Evolutionary conservation across 2,113 vertebrate genomes (phyloP).

Genomic region (Oenanthe melanoleuca): DNA sequence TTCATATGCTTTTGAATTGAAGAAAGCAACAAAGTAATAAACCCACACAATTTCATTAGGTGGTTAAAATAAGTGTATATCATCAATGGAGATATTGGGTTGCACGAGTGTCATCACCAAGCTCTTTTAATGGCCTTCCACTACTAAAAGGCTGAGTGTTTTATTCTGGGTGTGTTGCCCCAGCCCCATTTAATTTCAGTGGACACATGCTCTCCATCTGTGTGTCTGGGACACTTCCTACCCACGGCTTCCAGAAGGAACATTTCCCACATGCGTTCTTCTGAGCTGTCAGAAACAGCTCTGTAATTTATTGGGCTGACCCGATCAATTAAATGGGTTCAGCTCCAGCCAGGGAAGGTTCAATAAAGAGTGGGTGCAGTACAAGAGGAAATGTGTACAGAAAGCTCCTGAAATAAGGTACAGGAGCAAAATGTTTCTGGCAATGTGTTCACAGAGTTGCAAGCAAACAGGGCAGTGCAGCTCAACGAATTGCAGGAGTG

Average conservation of each 20-base stretch:
- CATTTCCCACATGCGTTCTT: constrained; percentile 8
- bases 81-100: constrained; percentile 47
- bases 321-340: neutral
- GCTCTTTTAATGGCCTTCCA: neutral
- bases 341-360: neutral
- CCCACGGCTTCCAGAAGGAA: neutral
- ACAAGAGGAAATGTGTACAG: neutral
- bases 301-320: constrained; percentile 51
- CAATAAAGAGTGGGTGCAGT: neutral
- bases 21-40: constrained; percentile 46
- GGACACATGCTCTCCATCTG: constrained; percentile 69
- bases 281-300: constrained; percentile 49
- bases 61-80: constrained; percentile 48
- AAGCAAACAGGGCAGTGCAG: neutral
- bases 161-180: neutral
- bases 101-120: constrained; percentile 55
- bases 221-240: constrained; percentile 64
- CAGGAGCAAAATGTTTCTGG: neutral
- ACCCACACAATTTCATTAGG: constrained; percentile 39
- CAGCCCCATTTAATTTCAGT: neutral
- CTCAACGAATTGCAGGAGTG: neutral
- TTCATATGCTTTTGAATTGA: constrained; percentile 39
- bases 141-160: constrained; percentile 2
- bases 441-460: neutral
- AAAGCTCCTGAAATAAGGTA: neutral